Base-by-base conservation (phyloP, 2,888 invertebrate genomes). In the Megastigmus dorsalis region DNA sequence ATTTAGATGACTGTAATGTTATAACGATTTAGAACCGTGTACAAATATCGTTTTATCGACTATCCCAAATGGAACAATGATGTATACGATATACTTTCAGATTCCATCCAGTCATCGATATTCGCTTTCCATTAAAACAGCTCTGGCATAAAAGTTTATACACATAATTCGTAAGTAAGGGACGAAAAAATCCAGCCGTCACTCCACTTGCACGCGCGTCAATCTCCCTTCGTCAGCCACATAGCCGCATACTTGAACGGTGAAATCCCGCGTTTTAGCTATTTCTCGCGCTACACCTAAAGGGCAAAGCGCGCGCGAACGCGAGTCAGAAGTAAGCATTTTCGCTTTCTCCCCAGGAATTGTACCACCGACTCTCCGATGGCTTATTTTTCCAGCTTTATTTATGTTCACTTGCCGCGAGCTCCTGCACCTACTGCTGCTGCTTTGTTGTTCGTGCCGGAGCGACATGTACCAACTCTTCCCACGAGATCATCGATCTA, bases 311-410 rank as follows among this genome's bases (percentile, higher is more conserved):
- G 18, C 3, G 45, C 13, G n/a, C 26, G 6, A n/a, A n/a, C n/a
- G n/a, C n/a, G n/a, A n/a, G n/a, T n/a, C n/a, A n/a, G n/a, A n/a
- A n/a, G n/a, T n/a, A n/a, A n/a, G n/a, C n/a, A n/a, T n/a, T n/a
- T 57, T 45, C 33, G 36, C 68, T 59, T 59, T 60, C 60, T 60
- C 69, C 26, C 15, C 30, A 10, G n/a, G n/a, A n/a, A n/a, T n/a
- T n/a, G n/a, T n/a, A n/a, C n/a, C n/a, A n/a, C n/a, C n/a, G n/a
- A n/a, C n/a, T n/a, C 26, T 3, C 9, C 20, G n/a, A 57, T 23
- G 38, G 36, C 36, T 54, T 54, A 28, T 15, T 18, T n/a, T 20
- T 20, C 33, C 23, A 38, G 13, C 30, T 15, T 45, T 45, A 67
- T 55, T 45, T 57, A 55, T 66, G 54, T 54, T 28, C 66, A 15